These are phyloP conservation scores for Malacosoma neustria DNA, from an alignment of 2,888 invertebrate species.

Conservation along the genomic window DNA sequence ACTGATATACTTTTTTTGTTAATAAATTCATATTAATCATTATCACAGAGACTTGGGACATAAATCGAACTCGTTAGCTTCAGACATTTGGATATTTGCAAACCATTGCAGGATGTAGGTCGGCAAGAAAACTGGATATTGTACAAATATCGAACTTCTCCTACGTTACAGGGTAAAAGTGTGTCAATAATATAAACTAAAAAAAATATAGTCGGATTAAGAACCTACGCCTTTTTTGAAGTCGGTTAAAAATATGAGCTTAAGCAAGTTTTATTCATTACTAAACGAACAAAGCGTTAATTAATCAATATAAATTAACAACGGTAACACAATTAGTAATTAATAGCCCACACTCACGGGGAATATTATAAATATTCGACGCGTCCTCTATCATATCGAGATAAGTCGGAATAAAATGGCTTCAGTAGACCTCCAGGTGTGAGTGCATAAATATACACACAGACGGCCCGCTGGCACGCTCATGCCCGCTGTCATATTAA, in stretches of 20 bases:
- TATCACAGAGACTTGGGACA: no score
- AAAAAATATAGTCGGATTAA: no score
- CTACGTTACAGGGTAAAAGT: no score
- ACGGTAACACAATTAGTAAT: conserved; percentile 66
- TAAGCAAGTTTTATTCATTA: no score
- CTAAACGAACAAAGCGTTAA: no score
- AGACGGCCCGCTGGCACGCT: conserved; percentile 70
- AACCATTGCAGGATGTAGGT: no score
- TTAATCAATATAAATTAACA: conserved; percentile 66
- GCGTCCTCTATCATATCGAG: conserved; percentile 55
- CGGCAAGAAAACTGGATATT: neutral
- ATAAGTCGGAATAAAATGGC: conserved; percentile 60
- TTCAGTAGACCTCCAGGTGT: conserved; percentile 67
- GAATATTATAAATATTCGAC: conserved; percentile 49
- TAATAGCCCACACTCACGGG: conserved; percentile 66
- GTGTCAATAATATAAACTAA: no score
- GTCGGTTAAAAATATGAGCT: neutral
- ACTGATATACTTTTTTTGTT: no score
- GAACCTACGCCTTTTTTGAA: neutral
- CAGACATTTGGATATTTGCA: no score
- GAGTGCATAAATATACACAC: conserved; percentile 70
- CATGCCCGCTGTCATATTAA: conserved; percentile 73
- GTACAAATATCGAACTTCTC: no score
- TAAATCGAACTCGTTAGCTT: no score
- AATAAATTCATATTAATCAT: no score